Percentiles rank a stretch among this genome's conserved stretches.
These are phyloP conservation scores for Pristis pectinata DNA, from an alignment of 2,797 vertebrate genomes.

Conservation along the genomic window DNA sequence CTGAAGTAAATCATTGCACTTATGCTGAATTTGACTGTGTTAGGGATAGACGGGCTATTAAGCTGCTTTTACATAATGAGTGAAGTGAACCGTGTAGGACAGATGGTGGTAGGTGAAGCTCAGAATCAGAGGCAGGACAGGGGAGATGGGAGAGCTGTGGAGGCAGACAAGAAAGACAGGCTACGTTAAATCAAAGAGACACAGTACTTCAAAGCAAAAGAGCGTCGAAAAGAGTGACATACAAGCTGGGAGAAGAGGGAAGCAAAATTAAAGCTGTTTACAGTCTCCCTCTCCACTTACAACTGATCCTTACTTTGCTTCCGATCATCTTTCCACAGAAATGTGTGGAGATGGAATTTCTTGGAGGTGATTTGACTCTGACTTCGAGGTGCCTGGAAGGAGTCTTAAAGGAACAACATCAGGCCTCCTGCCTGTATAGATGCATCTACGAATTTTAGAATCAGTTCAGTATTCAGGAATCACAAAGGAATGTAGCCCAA, in stretches of 20 bases:
- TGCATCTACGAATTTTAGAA: not conserved
- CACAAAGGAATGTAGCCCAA: not conserved
- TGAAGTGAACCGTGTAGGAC: not conserved
- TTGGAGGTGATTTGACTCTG: not conserved
- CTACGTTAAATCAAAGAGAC: not conserved
- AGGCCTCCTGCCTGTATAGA: not conserved
- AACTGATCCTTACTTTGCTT: not conserved
- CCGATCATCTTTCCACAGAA: not conserved
- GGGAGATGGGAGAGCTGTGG: not conserved
- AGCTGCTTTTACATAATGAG: not conserved
- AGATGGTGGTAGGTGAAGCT: not conserved
- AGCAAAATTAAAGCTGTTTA: not conserved
- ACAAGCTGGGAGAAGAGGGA: not conserved
- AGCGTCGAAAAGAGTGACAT: not conserved
- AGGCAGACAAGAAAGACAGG: not conserved
- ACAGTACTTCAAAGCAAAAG: not conserved
- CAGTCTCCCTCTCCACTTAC: not conserved
- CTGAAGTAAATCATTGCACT: not conserved
- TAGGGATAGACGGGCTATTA: not conserved
- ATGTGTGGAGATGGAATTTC: not conserved
- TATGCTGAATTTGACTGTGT: not conserved
- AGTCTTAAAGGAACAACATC: not conserved
- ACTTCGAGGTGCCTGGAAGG: not conserved
- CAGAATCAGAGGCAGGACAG: not conserved
- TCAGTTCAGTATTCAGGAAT: not conserved